Base-by-base conservation (phyloP, 2,888 invertebrate species). In the Polietes domitor region DNA sequence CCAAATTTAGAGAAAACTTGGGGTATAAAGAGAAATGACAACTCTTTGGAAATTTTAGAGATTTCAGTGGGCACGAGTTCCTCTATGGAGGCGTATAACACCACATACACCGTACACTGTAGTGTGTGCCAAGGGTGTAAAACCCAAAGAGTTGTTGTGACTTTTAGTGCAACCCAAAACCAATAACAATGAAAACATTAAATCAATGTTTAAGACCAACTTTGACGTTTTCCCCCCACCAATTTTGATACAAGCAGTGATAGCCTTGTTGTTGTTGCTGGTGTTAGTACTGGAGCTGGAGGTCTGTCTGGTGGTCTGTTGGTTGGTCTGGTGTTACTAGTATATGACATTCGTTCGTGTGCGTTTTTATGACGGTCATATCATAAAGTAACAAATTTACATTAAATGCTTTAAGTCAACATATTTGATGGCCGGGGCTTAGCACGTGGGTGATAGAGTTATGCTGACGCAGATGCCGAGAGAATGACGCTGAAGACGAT, bases 371-470 rank as follows among this genome's bases (percentile, higher is more conserved):
- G 81, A 84, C 73, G 78, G 81, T 68, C 84, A 68, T 74, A 76
- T 81, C 84, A 81, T 84, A 84, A 84, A 84, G 53, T 76, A 37
- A 81, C 61, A 77, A 84, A 84, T 79, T 84, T 84, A 81, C 84
- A 81, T 84, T 84, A 61, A 81, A 84, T 84, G 73, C 37, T 50
- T 79, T 78, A 74, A 79, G 73, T 77, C 78, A 76, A 76, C 78
- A 58, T 72, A 68, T 76, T 80, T 84, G 65, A 81, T 84, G 80
- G 53, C 41, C 79, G 17, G 24, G 15, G 9, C 37, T 37, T 50
- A 84, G 84, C 84, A 84, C 84, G 84, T 84, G 84, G 84, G 84
- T 84, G 84, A 78, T 58, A 73, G 12, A 47, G 70, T 70, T 47
- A 50, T 6, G 43, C 19, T 43, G 41, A 28, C 53, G 24, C 5